phyloP scores from a whole-genome alignment of 2,888 invertebrate species.

The Elegia similella region DNA sequence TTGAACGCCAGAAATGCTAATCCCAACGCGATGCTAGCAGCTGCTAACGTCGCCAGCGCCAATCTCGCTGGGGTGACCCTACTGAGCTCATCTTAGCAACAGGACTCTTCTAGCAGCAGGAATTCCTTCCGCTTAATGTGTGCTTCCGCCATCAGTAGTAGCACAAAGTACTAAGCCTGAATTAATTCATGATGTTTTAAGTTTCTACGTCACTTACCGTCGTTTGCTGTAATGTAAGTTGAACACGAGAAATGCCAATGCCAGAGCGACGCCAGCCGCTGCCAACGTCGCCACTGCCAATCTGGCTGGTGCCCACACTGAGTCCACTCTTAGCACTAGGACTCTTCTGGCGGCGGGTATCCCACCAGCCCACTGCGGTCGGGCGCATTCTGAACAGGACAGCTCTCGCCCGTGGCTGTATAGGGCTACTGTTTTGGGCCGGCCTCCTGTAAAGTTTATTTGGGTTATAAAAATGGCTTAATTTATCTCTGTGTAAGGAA shows the following conservation, averaged over 20 bases:
- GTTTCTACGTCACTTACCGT: conserved; percentile 75
- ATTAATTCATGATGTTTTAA: no score
- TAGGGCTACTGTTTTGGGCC: conserved; percentile 87
- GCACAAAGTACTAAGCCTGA: no score
- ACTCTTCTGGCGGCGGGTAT: conserved; percentile 90
- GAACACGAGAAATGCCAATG: conserved; percentile 89
- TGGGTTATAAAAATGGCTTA: no score
- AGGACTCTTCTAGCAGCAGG: conserved; percentile 87
- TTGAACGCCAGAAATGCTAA: conserved; percentile 90
- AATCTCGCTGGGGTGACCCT: conserved; percentile 88
- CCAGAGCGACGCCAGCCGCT: conserved; percentile 87
- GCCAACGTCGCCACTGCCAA: conserved; percentile 87
- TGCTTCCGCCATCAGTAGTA: no score
- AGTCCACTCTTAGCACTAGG: conserved; percentile 87
- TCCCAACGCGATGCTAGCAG: conserved; percentile 88
- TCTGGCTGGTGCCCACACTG: conserved; percentile 89
- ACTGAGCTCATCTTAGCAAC: conserved; percentile 88
- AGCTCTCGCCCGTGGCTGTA: conserved; percentile 82
- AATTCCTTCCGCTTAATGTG: background rate
- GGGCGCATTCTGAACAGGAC: conserved; percentile 85
- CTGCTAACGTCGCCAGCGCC: conserved; percentile 86
- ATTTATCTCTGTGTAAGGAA: no score
- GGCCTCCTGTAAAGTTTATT: conserved; percentile 79
- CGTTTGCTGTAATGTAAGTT: conserved; percentile 91
- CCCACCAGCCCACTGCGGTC: conserved; percentile 88